Evolutionary conservation across 2,113 vertebrate genomes (phyloP).

Genomic region (Cyanoramphus novaezelandiae): DNA sequence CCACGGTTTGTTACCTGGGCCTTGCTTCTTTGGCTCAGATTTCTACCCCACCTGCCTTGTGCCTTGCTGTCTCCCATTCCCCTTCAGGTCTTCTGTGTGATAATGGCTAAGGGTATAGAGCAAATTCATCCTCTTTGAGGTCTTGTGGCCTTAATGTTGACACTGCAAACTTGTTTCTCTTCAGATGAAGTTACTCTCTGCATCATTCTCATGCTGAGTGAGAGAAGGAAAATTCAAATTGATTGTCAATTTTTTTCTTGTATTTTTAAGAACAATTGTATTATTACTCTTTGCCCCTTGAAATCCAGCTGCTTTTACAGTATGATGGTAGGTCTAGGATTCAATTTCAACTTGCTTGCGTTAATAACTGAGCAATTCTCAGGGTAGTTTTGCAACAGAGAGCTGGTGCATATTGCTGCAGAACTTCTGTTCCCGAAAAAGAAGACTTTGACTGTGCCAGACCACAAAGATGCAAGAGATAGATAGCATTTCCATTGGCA

Average conservation of each 20-base stretch:
- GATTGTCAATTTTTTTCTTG: neutral
- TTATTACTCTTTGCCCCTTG: neutral
- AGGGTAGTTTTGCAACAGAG: neutral
- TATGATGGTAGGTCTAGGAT: neutral
- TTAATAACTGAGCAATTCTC: conserved; percentile 1
- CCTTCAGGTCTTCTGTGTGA: neutral
- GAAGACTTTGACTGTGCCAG: neutral
- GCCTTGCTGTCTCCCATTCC: neutral
- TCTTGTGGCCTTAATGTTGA: neutral
- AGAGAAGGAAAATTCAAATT: neutral
- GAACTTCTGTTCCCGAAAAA: neutral
- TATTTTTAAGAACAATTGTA: neutral
- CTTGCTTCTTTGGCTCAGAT: neutral
- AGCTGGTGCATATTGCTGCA: neutral
- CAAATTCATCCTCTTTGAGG: neutral
- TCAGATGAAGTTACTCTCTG: neutral
- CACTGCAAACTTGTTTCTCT: neutral
- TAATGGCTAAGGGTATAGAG: neutral
- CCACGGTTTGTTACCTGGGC: neutral
- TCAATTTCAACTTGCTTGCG: neutral
- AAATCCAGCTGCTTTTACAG: neutral
- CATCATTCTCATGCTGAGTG: neutral
- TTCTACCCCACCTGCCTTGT: neutral
- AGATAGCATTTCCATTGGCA: neutral
- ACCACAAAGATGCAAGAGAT: neutral